A percentile compares a stretch with the other conserved stretches of the same genome.
phyloP scores from a whole-genome alignment of 2,797 vertebrate genomes.

The Leptatherina wallacei region DNA sequence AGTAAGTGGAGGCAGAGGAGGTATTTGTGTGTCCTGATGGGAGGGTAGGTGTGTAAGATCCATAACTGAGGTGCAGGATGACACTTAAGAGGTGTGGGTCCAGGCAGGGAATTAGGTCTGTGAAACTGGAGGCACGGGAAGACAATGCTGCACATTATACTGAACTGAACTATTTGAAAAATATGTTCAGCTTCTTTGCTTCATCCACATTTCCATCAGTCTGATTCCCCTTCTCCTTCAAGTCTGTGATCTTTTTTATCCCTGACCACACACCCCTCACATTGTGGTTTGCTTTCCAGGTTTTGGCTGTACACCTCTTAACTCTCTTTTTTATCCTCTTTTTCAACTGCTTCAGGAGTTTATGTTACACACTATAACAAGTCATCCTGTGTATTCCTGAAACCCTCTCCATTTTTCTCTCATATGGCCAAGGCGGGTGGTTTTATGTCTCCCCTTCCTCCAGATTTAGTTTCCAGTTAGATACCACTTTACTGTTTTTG shows the following conservation, averaged over 20 bases:
- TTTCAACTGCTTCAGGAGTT: not conserved
- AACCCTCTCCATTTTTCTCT: not conserved
- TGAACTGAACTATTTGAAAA: too few relatives aligned
- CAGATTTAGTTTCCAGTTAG: not conserved
- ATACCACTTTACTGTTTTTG: not conserved
- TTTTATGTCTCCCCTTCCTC: not conserved
- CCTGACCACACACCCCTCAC: not conserved
- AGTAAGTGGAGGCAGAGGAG: too few relatives aligned
- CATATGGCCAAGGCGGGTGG: not conserved
- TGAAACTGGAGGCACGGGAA: not conserved
- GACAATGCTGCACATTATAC: not conserved
- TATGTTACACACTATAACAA: not conserved
- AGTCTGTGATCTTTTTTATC: not conserved
- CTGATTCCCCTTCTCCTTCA: too few relatives aligned
- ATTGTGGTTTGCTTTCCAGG: not conserved
- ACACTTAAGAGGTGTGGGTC: not conserved
- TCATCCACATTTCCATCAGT: not conserved
- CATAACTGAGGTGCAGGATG: too few relatives aligned
- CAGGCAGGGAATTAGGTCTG: not conserved
- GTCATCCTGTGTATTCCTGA: not conserved
- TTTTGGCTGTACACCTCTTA: not conserved
- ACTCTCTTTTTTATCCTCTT: not conserved
- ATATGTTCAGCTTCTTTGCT: not conserved
- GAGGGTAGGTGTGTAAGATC: not conserved
- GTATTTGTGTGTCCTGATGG: too few relatives aligned